Base-by-base conservation (phyloP, 2,113 vertebrate species). In the Forbesichthys papilliferus region DNA sequence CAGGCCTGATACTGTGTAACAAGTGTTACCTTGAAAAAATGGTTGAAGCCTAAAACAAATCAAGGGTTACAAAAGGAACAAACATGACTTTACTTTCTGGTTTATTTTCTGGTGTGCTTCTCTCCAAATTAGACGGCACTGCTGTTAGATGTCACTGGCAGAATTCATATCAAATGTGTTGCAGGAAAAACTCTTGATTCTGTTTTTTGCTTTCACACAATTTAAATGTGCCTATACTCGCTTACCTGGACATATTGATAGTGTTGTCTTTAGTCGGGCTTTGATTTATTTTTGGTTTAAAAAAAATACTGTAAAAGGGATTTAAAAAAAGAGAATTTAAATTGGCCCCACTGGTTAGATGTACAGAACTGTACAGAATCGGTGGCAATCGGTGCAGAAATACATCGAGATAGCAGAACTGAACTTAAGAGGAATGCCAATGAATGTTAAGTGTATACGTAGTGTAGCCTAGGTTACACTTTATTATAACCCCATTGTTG, bases 261-360 rank as follows among this genome's bases (percentile, higher is more conserved):
- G 85, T 64, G 3, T 68, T 54, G 75, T 85, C 81, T 83, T 86
- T 73, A 71, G 74, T 59, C 3, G 11, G 61, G 34, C 84, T 88
- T 87, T 85, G 86, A 84, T 90, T 83, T 91, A 91, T 91, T 90
- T 91, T 86, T 77, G 89, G 86, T 80, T 90, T 2, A 27, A 27
- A 27, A 27, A 27, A 27, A 27, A 27, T 27, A 27, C 27, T 27
- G 27, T 27, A 27, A 27, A 27, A 27, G 27, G 27, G 27, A 27
- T 27, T 3, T 3, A 27, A 27, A 27, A 27, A 27, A 27, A 27
- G 27, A 20, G 20, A 20, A 20, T 20, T 84, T 64, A 49, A 16
- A 52, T 84, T 58, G 67, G 72, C 72, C 75, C 71, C 4, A 55
- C 71, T 86, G 64, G 48, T 84, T 68, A 63, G 78, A 83, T 76